Base-by-base conservation (phyloP, 2,113 vertebrate genomes). In the Neopipo cinnamomea region DNA sequence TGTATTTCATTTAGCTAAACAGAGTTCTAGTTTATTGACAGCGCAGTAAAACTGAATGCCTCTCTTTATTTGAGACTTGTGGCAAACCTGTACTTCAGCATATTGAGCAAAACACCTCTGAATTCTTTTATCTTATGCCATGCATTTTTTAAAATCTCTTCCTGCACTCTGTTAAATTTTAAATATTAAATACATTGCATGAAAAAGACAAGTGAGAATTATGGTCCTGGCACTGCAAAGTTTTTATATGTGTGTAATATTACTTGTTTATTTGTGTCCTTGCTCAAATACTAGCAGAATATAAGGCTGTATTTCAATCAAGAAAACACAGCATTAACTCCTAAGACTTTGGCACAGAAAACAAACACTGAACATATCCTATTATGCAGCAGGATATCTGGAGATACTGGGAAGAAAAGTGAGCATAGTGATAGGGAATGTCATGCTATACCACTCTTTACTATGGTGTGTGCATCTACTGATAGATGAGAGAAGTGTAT, bases 221-320 rank as follows among this genome's bases (percentile, higher is more conserved):
- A 58, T 15, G 14, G 25, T 68, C 24, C 22, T 2, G 1, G 42
- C 1, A 4, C 1, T n/a, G 15, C 9, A 14, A 79, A 75, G 7
- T 37, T 92, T 72, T 88, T 55, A 22, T 61, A 73, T 22, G 44
- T 70, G 18, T 15, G 14, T 65, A 82, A 35, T 73, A 80, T 76
- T 47, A 44, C 14, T 70, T 68, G 47, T 61, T 82, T 62, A 52
- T 52, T 85, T 83, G 55, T 42, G 42, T 53, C 24, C 12, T 56
- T 92, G 14, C n/a, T 88, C 83, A 82, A 88, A 47, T 56, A 44
- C 17, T 56, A 58, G 27, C 21, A 80, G n/a, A 41, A 37, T 77
- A 53, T 49, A 88, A 80, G 9, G 9, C 22, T 41, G 2, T 49
- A 80, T 73, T 91, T 94, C 15, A 6, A 41, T 70, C 49, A 88